A percentile compares a stretch with the other conserved stretches of the same genome.
Conservation (phyloP, 92 coral and sea anemone species). For the Hydrozoanthus gracilis region DNA sequence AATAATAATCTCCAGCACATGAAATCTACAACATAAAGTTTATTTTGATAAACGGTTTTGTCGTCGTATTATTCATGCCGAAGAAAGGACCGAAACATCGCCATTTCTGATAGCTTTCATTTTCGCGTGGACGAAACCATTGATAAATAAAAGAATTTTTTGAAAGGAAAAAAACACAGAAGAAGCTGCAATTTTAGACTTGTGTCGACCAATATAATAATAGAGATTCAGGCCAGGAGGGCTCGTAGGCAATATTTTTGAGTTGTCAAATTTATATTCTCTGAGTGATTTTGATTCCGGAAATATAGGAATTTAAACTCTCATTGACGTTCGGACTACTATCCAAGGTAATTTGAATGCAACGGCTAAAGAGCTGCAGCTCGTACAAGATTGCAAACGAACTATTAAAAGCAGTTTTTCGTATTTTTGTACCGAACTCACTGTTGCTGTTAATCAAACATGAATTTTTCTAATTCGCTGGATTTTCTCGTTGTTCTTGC, state of each 20-base stretch:
- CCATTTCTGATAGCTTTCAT: constrained; percentile 40
- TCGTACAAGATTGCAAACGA: constrained; percentile 28
- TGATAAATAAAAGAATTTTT: constrained; percentile 12
- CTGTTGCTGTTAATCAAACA: constrained; percentile 7
- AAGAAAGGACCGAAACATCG: constrained; percentile 58
- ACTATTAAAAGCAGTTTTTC: constrained; percentile 28
- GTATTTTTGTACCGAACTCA: constrained; percentile 4
- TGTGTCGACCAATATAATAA: constrained; percentile 40
- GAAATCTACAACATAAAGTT: constrained; percentile 42
- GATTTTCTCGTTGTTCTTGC: not conserved
- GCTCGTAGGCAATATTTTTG: not conserved
- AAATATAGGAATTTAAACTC: constrained; percentile 29
- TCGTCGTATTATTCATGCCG: constrained; percentile 64
- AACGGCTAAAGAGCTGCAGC: constrained; percentile 8
- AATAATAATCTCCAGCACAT: constrained; percentile 23
- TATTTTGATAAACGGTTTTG: constrained; percentile 49
- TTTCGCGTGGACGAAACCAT: constrained; percentile 42
- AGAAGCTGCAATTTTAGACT: not conserved
- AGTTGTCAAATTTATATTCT: constrained; percentile 20
- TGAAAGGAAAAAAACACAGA: constrained; percentile 6
- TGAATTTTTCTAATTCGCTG: not conserved
- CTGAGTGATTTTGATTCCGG: constrained; percentile 40
- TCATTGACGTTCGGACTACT: constrained; percentile 26
- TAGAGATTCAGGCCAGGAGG: constrained; percentile 36
- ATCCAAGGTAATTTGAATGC: constrained; percentile 8